Evolutionary conservation across 2,888 invertebrate genomes (phyloP).

Genomic region (Caenorhabditis sp.): DNA sequence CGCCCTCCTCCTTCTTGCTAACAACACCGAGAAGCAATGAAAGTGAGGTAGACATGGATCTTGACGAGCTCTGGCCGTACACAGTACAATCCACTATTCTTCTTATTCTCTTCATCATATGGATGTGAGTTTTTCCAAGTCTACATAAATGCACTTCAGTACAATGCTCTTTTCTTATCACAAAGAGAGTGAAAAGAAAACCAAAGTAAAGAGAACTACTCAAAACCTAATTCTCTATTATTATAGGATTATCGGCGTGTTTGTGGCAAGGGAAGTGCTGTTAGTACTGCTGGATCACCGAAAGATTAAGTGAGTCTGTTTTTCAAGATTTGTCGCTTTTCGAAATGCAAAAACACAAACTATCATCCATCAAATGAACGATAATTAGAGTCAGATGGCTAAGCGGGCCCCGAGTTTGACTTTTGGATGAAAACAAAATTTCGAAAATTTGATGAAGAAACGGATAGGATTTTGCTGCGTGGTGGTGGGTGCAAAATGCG

Average conservation of each 20-base stretch:
- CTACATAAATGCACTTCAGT: not conserved
- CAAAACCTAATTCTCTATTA: constrained; percentile 5
- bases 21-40: constrained; percentile 15
- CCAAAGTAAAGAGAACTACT: not conserved
- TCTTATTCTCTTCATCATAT: constrained; percentile 54
- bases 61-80: constrained; percentile 45
- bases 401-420: constrained; percentile 5
- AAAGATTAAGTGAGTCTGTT: constrained; percentile 56
- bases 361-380: constrained; percentile 59
- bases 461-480: not conserved
- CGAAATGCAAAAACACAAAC: constrained; percentile 38
- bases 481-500: not conserved
- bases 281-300: constrained; percentile 60
- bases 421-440: constrained; percentile 5
- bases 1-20: constrained; percentile 8
- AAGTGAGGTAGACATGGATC: constrained; percentile 35
- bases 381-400: constrained; percentile 56
- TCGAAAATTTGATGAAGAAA: not conserved
- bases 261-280: constrained; percentile 64
- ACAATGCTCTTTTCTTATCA: constrained; percentile 20
- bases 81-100: constrained; percentile 58
- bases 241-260: constrained; percentile 64
- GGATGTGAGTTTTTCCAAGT: constrained; percentile 55
- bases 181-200: not conserved
- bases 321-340: constrained; percentile 20